Evolutionary conservation across 2,797 vertebrate genomes (phyloP).

Genomic region (Hephaestus fuliginosus): DNA sequence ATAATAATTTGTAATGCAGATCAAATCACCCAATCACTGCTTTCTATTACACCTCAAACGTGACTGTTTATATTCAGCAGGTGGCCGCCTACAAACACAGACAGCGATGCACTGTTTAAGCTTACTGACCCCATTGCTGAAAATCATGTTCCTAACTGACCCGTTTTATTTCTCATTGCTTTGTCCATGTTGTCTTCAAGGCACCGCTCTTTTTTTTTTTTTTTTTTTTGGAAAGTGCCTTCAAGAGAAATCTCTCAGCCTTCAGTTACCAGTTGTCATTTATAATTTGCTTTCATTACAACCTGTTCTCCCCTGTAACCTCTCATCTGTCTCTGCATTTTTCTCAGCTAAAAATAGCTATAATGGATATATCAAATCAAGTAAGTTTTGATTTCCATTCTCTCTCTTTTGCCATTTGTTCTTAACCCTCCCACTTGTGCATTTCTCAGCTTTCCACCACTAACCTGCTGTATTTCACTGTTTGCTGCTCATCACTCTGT

Average conservation of each 20-base stretch:
- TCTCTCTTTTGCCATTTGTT: conserved; percentile 58
- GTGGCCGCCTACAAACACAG: conserved; percentile 3
- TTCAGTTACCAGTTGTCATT: conserved; percentile 61
- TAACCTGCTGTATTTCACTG: conserved; percentile 57
- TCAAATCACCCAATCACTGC: background rate
- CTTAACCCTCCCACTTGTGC: conserved; percentile 56
- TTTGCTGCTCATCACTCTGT: conserved; percentile 52
- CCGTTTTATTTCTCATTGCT: conserved; percentile 59
- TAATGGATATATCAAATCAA: conserved; percentile 91
- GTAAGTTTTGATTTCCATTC: conserved; percentile 83
- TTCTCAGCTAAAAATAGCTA: conserved; percentile 90
- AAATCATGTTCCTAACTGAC: conserved; percentile 44
- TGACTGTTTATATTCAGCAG: conserved; percentile 17
- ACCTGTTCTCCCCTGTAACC: conserved; percentile 74
- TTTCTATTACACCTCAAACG: background rate
- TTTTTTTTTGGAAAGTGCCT: conserved; percentile 47
- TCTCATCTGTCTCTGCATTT: conserved; percentile 83
- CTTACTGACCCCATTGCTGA: conserved; percentile 28
- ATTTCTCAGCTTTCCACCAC: conserved; percentile 40
- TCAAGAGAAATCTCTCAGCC: conserved; percentile 53
- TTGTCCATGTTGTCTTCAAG: conserved; percentile 62
- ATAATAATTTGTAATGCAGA: background rate
- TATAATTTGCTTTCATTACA: conserved; percentile 74
- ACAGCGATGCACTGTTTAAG: conserved; percentile 17
- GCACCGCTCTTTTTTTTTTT: conserved; percentile 29